Base-by-base conservation (phyloP, 2,888 invertebrate genomes). In the Opisthograptis luteolata region DNA sequence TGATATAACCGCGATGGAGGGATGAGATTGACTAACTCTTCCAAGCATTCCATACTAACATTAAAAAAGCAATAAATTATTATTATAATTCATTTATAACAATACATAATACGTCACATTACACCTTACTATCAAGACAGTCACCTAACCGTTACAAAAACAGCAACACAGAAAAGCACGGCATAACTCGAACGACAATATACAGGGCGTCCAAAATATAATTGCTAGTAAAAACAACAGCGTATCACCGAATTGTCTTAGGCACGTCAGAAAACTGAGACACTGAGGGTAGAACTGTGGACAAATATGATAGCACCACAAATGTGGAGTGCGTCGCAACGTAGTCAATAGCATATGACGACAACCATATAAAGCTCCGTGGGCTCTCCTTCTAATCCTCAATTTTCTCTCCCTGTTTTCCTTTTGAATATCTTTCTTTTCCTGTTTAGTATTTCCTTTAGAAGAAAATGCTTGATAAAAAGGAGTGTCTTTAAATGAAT, bases 241-340 rank as follows among this genome's bases (percentile, higher is more conserved):
- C 41, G 81, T 13, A 20, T 79, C 55, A 12, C 47, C 30, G 28
- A 78, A 66, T 37, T 69, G 70, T 2, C 47, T 67, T 22, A 69
- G 49, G 48, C 72, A 67, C 5, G 13, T 5, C 13, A 80, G 8
- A 7, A 71, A 58, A 47, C 68, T 61, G 17, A 84, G 66, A 57
- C 70, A 84, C 27, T 78, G 76, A 1, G 79, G 79, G 51, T 84
- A 84, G 22, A 74, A 59, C n/a, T 55, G 42, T 10, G 85, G 85
- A 41, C 74, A 83, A 32, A 81, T 41, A 25, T 78, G 68, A 44
- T 81, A 82, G 1, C 77, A 68, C 77, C 82, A 84, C 12, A 85
- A 37, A 56, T 79, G 81, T 2, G 85, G 84, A 1, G 61, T 73
- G 39, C 62, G 76, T 19, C 81, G 71, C 37, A 82, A 51, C 0